These are phyloP conservation scores for Carcina quercana DNA, from an alignment of 2,888 invertebrate genomes.

Conservation along the genomic window DNA sequence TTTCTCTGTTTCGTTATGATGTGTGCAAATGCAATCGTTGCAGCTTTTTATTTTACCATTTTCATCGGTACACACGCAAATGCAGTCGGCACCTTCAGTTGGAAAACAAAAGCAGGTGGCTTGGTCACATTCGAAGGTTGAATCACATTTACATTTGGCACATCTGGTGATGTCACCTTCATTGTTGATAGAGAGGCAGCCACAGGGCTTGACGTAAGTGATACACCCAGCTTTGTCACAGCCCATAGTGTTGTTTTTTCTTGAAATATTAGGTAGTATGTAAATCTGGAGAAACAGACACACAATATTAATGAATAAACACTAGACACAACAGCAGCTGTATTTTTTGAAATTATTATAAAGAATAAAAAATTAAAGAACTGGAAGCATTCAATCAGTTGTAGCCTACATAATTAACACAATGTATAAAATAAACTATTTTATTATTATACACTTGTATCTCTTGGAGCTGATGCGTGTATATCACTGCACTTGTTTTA, in stretches of 20 bases:
- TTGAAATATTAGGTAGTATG: too few relatives aligned
- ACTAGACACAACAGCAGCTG: too few relatives aligned
- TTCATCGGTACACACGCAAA: constrained; percentile 24
- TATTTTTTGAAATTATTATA: too few relatives aligned
- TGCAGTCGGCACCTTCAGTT: constrained; percentile 23
- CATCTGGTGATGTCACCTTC: constrained; percentile 22
- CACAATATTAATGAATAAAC: too few relatives aligned
- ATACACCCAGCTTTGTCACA: constrained; percentile 11
- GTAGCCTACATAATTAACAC: too few relatives aligned
- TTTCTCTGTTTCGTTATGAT: constrained; percentile 13
- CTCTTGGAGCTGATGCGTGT: too few relatives aligned
- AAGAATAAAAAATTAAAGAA: too few relatives aligned
- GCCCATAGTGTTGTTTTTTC: constrained; percentile 13
- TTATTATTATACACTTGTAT: too few relatives aligned
- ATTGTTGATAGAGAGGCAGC: constrained; percentile 24
- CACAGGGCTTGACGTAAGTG: constrained; percentile 24
- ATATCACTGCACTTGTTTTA: too few relatives aligned
- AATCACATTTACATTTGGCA: constrained; percentile 24
- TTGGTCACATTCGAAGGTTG: constrained; percentile 21
- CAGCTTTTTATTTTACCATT: constrained; percentile 19
- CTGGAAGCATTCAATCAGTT: too few relatives aligned
- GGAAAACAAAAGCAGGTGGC: constrained; percentile 32
- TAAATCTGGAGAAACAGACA: too few relatives aligned
- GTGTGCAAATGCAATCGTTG: constrained; percentile 1
- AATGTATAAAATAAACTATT: too few relatives aligned